Base-by-base conservation (phyloP, 23 tunicate genomes). In the Botrylloides violaceus region DNA sequence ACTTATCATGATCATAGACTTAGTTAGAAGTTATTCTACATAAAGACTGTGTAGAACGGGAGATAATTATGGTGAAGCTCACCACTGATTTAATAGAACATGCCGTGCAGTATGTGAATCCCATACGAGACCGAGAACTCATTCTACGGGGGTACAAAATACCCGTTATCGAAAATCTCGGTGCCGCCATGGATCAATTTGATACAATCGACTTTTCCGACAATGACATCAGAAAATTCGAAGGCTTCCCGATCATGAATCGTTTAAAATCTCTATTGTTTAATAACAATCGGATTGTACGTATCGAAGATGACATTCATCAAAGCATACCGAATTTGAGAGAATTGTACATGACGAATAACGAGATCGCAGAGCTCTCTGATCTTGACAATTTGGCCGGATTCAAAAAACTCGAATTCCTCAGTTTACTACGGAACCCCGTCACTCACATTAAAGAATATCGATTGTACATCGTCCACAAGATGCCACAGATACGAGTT, bases 111-210 rank as follows among this genome's bases (percentile, higher is more conserved):
- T 81, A 81, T 48, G 82, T 86, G 34, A 94, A 94, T 49, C 89
- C 98, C 32, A 82, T 88, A 1, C 49, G 98, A 59, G 94, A 94
- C 31, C 34, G 98, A 22, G 98, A 94, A 72, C 70, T 94, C 26
- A 55, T 81, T 24, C 65, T 94, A 19, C 80, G 98, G 66, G 95
- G 95, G 12, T 87, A 81, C 76, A 77, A 81, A 57, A 81, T 88
- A 21, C 96, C 98, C 12, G 86, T 82, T 36, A 77, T 94, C 34
- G 98, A 94, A 70, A 94, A 94, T 58, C 29, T 94, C 78, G 98
- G 98, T 27, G 95, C 98, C 24, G 86, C 98, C 6, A 57, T 94
- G 37, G 98, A 94, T 55, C 94, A 86, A 80, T 94, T 74, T 74
- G 98, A 94, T 32, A 83, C 98, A 19, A 78, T 94, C 19, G 93